Conservation (phyloP, 2,113 vertebrate species). For the Bubalus kerabau region DNA sequence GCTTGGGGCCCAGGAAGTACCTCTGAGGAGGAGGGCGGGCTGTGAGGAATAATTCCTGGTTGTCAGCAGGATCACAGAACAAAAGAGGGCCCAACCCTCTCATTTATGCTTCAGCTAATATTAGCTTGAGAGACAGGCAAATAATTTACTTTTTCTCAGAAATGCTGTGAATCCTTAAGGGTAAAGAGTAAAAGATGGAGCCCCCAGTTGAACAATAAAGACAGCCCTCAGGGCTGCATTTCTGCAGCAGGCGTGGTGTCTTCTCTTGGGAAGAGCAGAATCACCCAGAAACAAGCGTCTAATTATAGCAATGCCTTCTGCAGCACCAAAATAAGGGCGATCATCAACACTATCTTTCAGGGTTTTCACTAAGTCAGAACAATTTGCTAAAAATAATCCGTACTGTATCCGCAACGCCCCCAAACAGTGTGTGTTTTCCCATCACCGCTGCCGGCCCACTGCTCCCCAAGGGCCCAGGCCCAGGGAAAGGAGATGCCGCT, state of each 20-base stretch:
- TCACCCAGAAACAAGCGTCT: constrained; percentile 47
- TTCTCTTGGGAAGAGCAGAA: constrained; percentile 36
- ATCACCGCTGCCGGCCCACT: background rate
- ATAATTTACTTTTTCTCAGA: background rate
- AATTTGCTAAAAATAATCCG: constrained; percentile 57
- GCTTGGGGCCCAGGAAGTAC: background rate
- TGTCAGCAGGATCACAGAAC: background rate
- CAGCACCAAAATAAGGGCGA: constrained; percentile 35
- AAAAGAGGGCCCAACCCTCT: background rate
- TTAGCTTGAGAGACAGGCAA: background rate
- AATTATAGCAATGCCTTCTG: constrained; percentile 60
- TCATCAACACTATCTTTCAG: constrained; percentile 59
- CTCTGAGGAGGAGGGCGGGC: background rate
- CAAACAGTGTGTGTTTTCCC: constrained; percentile 54
- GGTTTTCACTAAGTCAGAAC: constrained; percentile 59
- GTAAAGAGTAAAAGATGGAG: constrained; percentile 13
- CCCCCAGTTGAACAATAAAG: background rate
- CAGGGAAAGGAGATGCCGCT: background rate
- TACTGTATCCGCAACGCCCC: constrained; percentile 10
- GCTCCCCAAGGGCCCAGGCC: background rate
- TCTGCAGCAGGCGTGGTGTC: constrained; percentile 37
- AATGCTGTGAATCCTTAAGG: background rate
- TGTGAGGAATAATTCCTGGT: background rate
- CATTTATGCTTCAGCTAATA: constrained; percentile 2
- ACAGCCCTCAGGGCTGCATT: background rate